Percentiles rank a stretch among this genome's conserved stretches.
Evolutionary conservation across 2,888 invertebrate genomes (phyloP).

Genomic region (Laspeyria flexula): DNA sequence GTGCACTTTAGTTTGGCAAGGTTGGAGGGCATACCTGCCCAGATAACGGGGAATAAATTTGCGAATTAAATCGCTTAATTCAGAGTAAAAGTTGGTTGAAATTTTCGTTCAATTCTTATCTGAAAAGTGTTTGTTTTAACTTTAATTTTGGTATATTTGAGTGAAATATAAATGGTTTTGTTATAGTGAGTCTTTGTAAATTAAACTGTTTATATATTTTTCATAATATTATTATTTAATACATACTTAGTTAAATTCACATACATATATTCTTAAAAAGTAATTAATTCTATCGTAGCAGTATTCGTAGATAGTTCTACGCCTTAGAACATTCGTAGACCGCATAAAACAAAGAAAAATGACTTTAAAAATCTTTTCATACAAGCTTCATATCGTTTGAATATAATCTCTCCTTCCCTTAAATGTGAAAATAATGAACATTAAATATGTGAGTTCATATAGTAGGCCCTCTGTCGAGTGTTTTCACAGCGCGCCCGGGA

Average conservation of each 20-base stretch:
- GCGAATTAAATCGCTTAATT: slow-evolving; percentile 19
- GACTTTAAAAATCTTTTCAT: too few species aligned
- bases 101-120: slow-evolving; percentile 37
- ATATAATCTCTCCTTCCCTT: too few species aligned
- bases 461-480: slow-evolving; percentile 49
- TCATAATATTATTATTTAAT: too few species aligned
- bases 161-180: slow-evolving; percentile 20
- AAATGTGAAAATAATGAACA: too few species aligned
- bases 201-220: too few species aligned
- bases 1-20: slow-evolving; percentile 54
- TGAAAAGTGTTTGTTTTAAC: slow-evolving; percentile 14
- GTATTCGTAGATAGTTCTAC: slow-evolving; percentile 28
- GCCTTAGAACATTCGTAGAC: slow-evolving; percentile 18
- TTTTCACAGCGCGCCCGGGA: slow-evolving; percentile 51
- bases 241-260: too few species aligned
- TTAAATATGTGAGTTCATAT: slow-evolving; percentile 33
- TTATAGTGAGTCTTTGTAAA: too few species aligned
- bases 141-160: slow-evolving; percentile 12
- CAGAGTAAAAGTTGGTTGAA: slow-evolving; percentile 16
- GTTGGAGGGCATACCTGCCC: slow-evolving; percentile 38
- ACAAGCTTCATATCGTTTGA: too few species aligned
- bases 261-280: too few species aligned
- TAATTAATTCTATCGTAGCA: too few species aligned
- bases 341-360: neutral
- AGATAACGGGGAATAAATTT: slow-evolving; percentile 47